phyloP scores from a whole-genome alignment of 1,140 invertebrate genomes.

The Drosophila rufa region DNA sequence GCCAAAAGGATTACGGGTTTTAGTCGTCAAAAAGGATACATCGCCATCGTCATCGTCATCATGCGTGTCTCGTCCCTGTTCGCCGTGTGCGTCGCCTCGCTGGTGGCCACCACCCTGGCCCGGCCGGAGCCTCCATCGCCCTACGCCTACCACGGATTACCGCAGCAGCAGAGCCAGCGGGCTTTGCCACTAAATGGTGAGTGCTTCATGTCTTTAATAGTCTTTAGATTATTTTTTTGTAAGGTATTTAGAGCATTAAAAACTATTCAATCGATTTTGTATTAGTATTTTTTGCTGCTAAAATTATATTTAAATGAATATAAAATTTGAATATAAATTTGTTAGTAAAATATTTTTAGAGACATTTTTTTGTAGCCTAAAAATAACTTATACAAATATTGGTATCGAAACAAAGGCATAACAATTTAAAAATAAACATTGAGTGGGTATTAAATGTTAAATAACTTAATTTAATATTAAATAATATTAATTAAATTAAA shows the following conservation, averaged over 20 bases:
- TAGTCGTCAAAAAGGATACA: conserved; percentile 42
- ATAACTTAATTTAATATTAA: too few relatives aligned
- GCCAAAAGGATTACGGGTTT: conserved; percentile 73
- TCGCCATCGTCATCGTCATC: conserved; percentile 31
- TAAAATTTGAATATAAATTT: too few relatives aligned
- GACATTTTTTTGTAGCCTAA: too few relatives aligned
- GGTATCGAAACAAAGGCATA: too few relatives aligned
- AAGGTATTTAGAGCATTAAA: neutral
- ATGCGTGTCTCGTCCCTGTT: conserved; percentile 84
- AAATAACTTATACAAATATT: too few relatives aligned
- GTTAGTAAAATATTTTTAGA: too few relatives aligned
- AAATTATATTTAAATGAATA: too few relatives aligned
- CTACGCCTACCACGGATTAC: conserved; percentile 86
- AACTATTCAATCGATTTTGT: neutral
- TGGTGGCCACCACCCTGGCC: conserved; percentile 86
- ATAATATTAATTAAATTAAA: too few relatives aligned
- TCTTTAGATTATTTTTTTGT: neutral
- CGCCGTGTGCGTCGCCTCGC: conserved; percentile 83
- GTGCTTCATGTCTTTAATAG: neutral
- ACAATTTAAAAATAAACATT: too few relatives aligned
- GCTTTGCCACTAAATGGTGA: conserved; percentile 75
- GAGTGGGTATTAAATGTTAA: too few relatives aligned
- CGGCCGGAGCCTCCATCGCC: conserved; percentile 87
- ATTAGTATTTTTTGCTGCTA: neutral
- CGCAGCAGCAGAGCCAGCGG: conserved; percentile 82